Percentiles rank a stretch among this genome's conserved stretches.
Conservation (phyloP, 2,888 invertebrate genomes). For the Ferdinandea cuprea region DNA sequence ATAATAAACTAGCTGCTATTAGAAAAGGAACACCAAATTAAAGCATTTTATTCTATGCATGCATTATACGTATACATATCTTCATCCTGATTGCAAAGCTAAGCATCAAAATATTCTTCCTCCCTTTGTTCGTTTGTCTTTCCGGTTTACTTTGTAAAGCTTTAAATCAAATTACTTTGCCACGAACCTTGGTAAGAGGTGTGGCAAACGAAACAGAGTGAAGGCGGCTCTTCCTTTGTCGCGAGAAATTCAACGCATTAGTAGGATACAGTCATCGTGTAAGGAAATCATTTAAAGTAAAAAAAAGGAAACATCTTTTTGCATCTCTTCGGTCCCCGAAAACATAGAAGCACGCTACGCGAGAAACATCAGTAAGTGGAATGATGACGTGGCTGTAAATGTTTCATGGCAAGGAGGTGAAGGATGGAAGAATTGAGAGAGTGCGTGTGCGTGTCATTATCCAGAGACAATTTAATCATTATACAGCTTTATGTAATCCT, state of each 20-base stretch:
- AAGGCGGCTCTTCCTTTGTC: slow-evolving; percentile 21
- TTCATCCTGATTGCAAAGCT: slow-evolving; percentile 52
- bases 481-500: slow-evolving; percentile 67
- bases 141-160: slow-evolving; percentile 53
- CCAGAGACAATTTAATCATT: slow-evolving; percentile 72
- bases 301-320: slow-evolving; percentile 41
- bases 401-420: background rate
- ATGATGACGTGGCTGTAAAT: background rate
- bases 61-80: background rate
- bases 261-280: slow-evolving; percentile 30
- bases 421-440: background rate
- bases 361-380: slow-evolving; percentile 4
- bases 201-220: background rate
- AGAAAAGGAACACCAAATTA: slow-evolving; percentile 38
- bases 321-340: slow-evolving; percentile 27
- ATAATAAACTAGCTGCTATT: slow-evolving; percentile 38
- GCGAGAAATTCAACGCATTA: slow-evolving; percentile 49
- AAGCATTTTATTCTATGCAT: slow-evolving; percentile 50
- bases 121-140: slow-evolving; percentile 48
- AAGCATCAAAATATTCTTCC: slow-evolving; percentile 56
- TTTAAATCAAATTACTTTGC: slow-evolving; percentile 70
- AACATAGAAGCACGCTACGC: background rate
- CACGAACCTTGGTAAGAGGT: background rate
- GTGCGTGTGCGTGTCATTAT: slow-evolving; percentile 60
- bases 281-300: slow-evolving; percentile 51